phyloP scores from a whole-genome alignment of 2,797 vertebrate genomes.

The Percopsis omiscomaycus region DNA sequence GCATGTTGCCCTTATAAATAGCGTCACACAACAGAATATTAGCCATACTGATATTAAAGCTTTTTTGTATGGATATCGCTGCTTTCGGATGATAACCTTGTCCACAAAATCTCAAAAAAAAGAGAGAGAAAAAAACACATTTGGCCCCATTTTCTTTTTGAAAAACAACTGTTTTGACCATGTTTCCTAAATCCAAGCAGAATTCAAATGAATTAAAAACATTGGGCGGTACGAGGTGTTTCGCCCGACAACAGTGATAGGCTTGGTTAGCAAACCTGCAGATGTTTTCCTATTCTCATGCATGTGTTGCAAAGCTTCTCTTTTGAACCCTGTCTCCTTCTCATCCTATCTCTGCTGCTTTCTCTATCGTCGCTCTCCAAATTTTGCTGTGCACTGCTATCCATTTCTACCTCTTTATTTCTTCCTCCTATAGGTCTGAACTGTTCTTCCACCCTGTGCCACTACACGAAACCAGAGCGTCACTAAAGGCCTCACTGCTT shows the following conservation, averaged over 20 bases:
- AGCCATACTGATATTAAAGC: constrained; percentile 27
- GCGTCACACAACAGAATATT: constrained; percentile 17
- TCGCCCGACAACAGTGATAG: no score
- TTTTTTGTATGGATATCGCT: constrained; percentile 25
- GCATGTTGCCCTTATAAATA: constrained; percentile 16
- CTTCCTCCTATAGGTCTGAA: constrained; percentile 97
- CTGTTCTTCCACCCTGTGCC: constrained; percentile 97
- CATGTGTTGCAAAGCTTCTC: constrained; percentile 64
- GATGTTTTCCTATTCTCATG: constrained; percentile 53
- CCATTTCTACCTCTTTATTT: constrained; percentile 79
- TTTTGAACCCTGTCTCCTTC: constrained; percentile 57
- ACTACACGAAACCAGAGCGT: constrained; percentile 99
- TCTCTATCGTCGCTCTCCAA: constrained; percentile 49
- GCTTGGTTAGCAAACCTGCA: no score
- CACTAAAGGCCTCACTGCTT: constrained; percentile 99
- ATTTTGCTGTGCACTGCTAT: constrained; percentile 63
- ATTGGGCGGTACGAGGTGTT: no score
- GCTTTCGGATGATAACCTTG: no score
- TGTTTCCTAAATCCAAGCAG: no score
- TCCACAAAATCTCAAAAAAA: no score
- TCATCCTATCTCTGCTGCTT: constrained; percentile 43
- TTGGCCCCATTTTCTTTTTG: no score
- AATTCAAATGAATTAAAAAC: no score
- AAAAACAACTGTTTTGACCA: no score
- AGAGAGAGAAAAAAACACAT: no score